A percentile compares a stretch with the other conserved stretches of the same genome.
Conservation (phyloP, 2,888 invertebrate genomes). For the Lamellibrachia satsuma region DNA sequence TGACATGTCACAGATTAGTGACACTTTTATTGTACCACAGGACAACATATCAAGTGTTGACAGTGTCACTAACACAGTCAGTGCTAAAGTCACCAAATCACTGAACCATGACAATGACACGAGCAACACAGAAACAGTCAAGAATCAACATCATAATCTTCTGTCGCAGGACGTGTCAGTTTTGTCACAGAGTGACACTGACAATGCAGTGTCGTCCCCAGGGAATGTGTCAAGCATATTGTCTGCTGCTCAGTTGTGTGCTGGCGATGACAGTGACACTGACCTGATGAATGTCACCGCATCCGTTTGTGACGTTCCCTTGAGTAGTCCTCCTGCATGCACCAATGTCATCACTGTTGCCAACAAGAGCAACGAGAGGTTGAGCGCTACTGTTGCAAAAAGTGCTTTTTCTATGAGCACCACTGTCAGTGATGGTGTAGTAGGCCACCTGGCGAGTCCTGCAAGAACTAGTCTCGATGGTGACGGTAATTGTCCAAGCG, state of each 20-base stretch:
- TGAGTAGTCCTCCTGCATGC: neutral
- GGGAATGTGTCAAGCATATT: neutral
- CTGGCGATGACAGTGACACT: neutral
- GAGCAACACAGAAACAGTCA: neutral
- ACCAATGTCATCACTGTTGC: neutral
- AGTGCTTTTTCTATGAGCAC: neutral
- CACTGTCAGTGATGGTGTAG: neutral
- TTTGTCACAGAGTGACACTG: neutral
- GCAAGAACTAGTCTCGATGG: neutral
- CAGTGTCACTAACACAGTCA: neutral
- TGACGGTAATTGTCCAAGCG: neutral
- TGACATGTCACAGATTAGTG: neutral
- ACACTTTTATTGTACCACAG: neutral
- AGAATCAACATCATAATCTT: neutral
- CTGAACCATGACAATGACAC: neutral
- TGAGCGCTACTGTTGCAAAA: neutral
- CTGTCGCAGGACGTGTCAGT: neutral
- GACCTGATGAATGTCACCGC: neutral
- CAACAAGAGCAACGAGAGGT: neutral
- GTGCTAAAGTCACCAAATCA: neutral
- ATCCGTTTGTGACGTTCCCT: neutral
- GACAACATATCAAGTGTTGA: neutral
- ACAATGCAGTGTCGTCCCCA: neutral
- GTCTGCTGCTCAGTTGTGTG: neutral
- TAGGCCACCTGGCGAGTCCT: neutral